Evolutionary conservation across 2,888 invertebrate genomes (phyloP).

Genomic region (Petrophora chlorosata): DNA sequence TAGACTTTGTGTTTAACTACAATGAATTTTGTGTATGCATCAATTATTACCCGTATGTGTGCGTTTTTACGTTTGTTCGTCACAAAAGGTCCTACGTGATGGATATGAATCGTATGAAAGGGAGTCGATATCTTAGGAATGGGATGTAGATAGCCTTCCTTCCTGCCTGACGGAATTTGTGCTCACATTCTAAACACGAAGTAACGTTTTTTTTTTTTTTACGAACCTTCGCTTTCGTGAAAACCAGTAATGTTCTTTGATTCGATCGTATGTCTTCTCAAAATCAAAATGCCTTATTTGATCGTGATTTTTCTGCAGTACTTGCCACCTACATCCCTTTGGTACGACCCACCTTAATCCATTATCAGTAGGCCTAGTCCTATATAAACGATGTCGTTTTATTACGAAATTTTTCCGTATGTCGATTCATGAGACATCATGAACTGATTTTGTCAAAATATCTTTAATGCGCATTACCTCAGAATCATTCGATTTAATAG

Average conservation of each 20-base stretch:
- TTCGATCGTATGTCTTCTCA: conserved; percentile 11
- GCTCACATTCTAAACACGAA: conserved; percentile 11
- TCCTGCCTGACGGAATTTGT: neutral
- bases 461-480: too few relatives aligned
- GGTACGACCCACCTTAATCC: conserved; percentile 11
- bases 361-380: conserved; percentile 25
- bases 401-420: too few relatives aligned
- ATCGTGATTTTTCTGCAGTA: conserved; percentile 7
- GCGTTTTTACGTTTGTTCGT: conserved; percentile 3
- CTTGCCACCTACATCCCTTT: conserved; percentile 1
- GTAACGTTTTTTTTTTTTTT: conserved; percentile 26
- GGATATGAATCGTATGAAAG: conserved; percentile 8
- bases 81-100: conserved; percentile 18
- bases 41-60: conserved; percentile 10
- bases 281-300: conserved; percentile 5
- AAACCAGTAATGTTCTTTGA: conserved; percentile 51
- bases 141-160: conserved; percentile 13
- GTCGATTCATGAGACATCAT: too few relatives aligned
- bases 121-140: neutral
- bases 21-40: conserved; percentile 13
- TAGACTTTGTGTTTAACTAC: too few relatives aligned
- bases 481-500: too few relatives aligned
- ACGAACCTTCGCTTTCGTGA: conserved; percentile 53
- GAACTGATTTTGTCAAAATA: too few relatives aligned
- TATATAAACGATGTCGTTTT: neutral